Base-by-base conservation (phyloP, 2,113 vertebrate genomes). In the Dasyprocta punctata region DNA sequence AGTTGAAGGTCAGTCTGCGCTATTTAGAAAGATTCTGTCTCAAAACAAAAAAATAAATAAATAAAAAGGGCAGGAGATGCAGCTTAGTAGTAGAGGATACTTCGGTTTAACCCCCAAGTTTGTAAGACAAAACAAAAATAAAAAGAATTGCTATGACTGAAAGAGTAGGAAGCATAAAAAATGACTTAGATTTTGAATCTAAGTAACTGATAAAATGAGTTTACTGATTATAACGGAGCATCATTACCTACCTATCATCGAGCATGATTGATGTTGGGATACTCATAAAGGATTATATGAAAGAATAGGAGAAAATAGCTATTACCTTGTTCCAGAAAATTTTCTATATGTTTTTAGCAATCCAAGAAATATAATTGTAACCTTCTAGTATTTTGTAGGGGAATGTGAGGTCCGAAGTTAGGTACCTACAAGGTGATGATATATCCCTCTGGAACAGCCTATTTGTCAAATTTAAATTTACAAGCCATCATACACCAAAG, bases 241-340 rank as follows among this genome's bases (percentile, higher is more conserved):
- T 16, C 26, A 71, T 95, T 95, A 95, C 36, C 61, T 88, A 85
- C 11, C 19, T 86, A 96, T 89, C 60, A 73, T 20, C 12, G 67
- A 82, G 86, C 38, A 89, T 26, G 20, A 60, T 96, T 93, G 30
- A 92, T 93, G 36, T 24, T 38, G 58, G 22, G 91, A 69, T 83
- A n/a, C 52, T 96, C 63, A 84, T 84, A 95, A 87, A 92, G 91
- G 14, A 89, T 89, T 91, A 89, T 77, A 86, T 84, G 58, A 96
- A 89, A 93, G 12, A 77, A 0, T 81, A 93, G 28, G 3, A 86
- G 47, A 88, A 58, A 85, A 86, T 30, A 80, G 47, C 30, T 90
- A 89, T 91, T 96, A 89, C 12, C 19, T 67, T 86, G 19, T 93
- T 86, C 54, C 58, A 89, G 38, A 26, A 94, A 90, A 95, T 93